Percentiles rank a stretch among this genome's conserved stretches.
phyloP scores from a whole-genome alignment of 2,888 invertebrate species.

The Polylopha cassiicola region DNA sequence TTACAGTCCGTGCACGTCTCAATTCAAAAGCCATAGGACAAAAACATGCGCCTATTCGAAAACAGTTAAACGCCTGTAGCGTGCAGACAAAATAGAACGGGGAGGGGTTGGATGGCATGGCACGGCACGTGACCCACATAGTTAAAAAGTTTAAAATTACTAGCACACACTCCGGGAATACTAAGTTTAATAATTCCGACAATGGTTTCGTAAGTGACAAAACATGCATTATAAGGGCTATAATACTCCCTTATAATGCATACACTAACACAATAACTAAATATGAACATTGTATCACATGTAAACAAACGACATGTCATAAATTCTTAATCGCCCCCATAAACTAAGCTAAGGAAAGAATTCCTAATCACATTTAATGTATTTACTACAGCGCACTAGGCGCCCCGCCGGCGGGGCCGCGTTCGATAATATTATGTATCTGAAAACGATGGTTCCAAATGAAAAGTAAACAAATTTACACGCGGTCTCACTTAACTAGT shows the following conservation, averaged over 20 bases:
- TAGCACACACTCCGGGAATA: slow-evolving; percentile 20
- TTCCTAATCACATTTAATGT: too few relatives aligned
- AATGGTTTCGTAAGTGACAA: slow-evolving; percentile 12
- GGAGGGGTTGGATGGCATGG: slow-evolving; percentile 28
- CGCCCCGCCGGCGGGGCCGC: too few relatives aligned
- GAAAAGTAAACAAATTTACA: too few relatives aligned
- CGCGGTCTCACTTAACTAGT: too few relatives aligned
- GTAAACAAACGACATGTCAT: too few relatives aligned
- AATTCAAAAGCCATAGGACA: slow-evolving; percentile 24
- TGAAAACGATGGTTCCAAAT: too few relatives aligned
- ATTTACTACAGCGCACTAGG: too few relatives aligned
- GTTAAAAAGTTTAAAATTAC: slow-evolving; percentile 30
- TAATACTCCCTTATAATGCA: slow-evolving; percentile 3
- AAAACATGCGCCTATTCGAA: slow-evolving; percentile 23
- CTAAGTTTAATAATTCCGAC: slow-evolving; percentile 14
- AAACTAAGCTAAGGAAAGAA: too few relatives aligned
- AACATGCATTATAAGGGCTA: neutral
- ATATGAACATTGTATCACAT: too few relatives aligned
- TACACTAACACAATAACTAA: slow-evolving; percentile 1
- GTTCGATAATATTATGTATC: too few relatives aligned
- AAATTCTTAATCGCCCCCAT: too few relatives aligned
- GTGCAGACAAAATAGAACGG: slow-evolving; percentile 23
- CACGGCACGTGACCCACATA: slow-evolving; percentile 47
- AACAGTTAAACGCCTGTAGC: slow-evolving; percentile 26
- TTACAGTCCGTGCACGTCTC: slow-evolving; percentile 26